Base-by-base conservation (phyloP, 2,888 invertebrate genomes). In the Conistra vaccinii region DNA sequence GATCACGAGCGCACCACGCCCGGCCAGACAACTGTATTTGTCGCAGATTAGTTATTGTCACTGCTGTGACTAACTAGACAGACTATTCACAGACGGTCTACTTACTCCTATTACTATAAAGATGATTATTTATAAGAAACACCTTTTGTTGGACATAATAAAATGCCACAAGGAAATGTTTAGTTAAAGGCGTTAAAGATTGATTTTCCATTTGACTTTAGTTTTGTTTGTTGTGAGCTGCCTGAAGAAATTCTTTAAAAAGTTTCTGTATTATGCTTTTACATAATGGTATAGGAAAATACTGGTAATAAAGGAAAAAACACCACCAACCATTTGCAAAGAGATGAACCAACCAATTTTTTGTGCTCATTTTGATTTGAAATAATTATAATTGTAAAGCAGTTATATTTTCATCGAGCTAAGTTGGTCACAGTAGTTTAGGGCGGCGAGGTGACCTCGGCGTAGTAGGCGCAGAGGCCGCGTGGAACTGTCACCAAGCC, bases 1-100 rank as follows among this genome's bases (percentile, higher is more conserved):
- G 88, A 89, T 94, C 96, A 96, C 96, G 95, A 94, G 85, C 84
- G 88, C 86, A 89, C 91, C 91, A 90, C 85, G 91, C 89, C 89
- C 87, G 85, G 84, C 83, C 85, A 84, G 87, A 90, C 78, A 90
- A 92, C 90, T 89, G 89, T 91, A 89, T 85, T 85, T 84, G 87
- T 93, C 91, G 95, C 95, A 91, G 94, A 95, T 92, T 91, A 86
- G 86, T 86, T 89, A 89, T 87, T 87, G 79, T 86, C 65, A 70
- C 69, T 82, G 61, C 66, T 81, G 78, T 85, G 80, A 76, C 83
- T 71, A 89, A 84, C 75, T 70, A 45, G 68, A 57, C 29, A 61
- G 66, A 57, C 10, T 45, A 69, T 81, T 55, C 5, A 35, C 48
- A 78, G 73, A 81, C 32, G 32, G 42, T 80, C 63, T 63, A 69